Base-by-base conservation (phyloP, 2,888 invertebrate species). In the Tinea trinotella region DNA sequence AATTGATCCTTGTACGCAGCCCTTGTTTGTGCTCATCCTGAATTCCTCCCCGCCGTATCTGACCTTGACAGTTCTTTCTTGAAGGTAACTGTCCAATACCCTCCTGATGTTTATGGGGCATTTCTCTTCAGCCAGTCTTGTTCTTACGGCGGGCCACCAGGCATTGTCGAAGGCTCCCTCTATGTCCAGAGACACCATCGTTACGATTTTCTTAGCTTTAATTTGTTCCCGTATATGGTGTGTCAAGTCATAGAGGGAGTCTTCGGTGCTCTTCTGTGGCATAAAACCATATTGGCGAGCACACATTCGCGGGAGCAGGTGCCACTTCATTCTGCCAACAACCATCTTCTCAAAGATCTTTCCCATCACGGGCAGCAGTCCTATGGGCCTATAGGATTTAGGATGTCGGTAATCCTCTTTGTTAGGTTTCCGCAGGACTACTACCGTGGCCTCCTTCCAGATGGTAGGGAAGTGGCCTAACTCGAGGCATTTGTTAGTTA, bases 361-460 rank as follows among this genome's bases (percentile, higher is more conserved):
- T 0, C 57, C 58, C 18, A 59, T 7, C 0, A 59, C 35, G 1
- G 59, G 52, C 6, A 59, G 30, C 1, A 58, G 55, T 1, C 59
- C 59, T 3, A 59, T 57, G 0, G 58, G 57, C 9, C 60, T 46
- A 40, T 57, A 59, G 7, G 55, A 56, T 10, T 56, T 56, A 2
- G 35, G 15, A 9, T 59, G 54, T 40, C 40, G 24, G 9, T 53
- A 50, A 10, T 55, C 56, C 2, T 54, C 55, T 24, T 58, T 58
- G 0, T 58, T 57, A 1, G 56, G 48, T 22, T 61, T 61, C 6
- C 54, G 55, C 0, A 61, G 46, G 0, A 58, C 12, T 3, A 15
- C 36, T 6, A 61, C 55, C 7, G 12, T 24, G 0, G 58, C 59
- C 2, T 24, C 20, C 30, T 59, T 60, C 61, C 61, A 61, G 1